Evolutionary conservation across 2,113 vertebrate genomes (phyloP), one percentile per base, ranked within the genome.

Genomic region (Tamias sibiricus): DNA sequence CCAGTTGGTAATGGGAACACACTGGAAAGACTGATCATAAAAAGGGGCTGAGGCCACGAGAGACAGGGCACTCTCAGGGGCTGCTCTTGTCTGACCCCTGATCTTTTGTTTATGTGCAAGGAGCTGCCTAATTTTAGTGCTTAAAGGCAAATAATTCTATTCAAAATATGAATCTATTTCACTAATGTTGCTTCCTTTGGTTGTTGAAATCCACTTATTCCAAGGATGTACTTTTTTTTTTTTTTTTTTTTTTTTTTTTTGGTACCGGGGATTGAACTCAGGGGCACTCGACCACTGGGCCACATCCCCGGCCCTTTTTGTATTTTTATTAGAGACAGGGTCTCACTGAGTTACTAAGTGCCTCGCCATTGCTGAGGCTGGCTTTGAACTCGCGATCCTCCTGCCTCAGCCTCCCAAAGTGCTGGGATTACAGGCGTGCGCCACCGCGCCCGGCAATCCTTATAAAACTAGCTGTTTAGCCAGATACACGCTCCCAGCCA

Each of bases 141-240:
- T 72, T 14, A 44, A 22, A 82, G 35, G 62, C 10, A 8, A 28
- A 28, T 3, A 52, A 68, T 40, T 85, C 81, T 54, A 16, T 8
- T n/a, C 49, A 40, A 80, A 90, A 57, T 30, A 42, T 57, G 5
- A 22, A 40, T 35, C 40, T 71, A 40, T 42, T 84, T 84, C 47
- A 94, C 64, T 37, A 37, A 44, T 37, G 42, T 4, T 59, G 30
- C 79, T 86, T 42, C 75, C 9, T 74, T 74, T 81, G 54, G 47
- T 35, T 85, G 87, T 76, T 72, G 40, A 74, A 97, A 66, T 66
- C 59, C 86, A 68, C 44, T 62, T 52, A 40, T 37, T 64, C 42
- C 89, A 69, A 47, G 81, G 40, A 66, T 72, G 16, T 30, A 59
- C 62, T 88, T 30, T 8, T n/a, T n/a, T n/a, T n/a, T n/a, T n/a